phyloP scores from a whole-genome alignment of 2,888 invertebrate species.

The Syrphus vitripennis region DNA sequence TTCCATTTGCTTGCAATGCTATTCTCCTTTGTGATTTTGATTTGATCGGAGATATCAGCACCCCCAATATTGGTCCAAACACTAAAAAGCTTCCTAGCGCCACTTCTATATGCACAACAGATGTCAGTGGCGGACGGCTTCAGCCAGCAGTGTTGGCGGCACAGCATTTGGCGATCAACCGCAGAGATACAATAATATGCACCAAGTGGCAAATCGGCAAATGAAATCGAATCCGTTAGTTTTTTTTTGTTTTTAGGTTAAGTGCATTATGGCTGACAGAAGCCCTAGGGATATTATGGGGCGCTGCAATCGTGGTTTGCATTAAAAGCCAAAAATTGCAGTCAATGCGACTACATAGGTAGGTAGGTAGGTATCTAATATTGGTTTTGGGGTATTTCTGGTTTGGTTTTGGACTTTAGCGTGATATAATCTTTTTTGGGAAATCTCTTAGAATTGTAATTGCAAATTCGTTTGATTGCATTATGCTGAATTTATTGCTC shows the following conservation, averaged over 20 bases:
- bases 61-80: slow-evolving; percentile 22
- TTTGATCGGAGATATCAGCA: slow-evolving; percentile 64
- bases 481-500: slow-evolving; percentile 61
- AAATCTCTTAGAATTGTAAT: slow-evolving; percentile 63
- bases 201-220: slow-evolving; percentile 45
- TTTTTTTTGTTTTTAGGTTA: slow-evolving; percentile 52
- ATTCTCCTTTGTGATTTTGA: slow-evolving; percentile 50
- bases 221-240: slow-evolving; percentile 53
- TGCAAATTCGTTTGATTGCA: slow-evolving; percentile 68
- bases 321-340: background rate
- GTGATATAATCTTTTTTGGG: slow-evolving; percentile 50
- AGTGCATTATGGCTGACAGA: slow-evolving; percentile 65
- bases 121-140: background rate
- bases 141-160: background rate
- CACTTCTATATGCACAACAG: slow-evolving; percentile 34
- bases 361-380: background rate
- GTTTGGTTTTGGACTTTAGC: slow-evolving; percentile 23
- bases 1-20: slow-evolving; percentile 27
- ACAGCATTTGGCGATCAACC: slow-evolving; percentile 24
- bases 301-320: slow-evolving; percentile 41
- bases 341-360: no score
- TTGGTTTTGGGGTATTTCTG: slow-evolving; percentile 13
- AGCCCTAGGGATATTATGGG: slow-evolving; percentile 62
- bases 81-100: slow-evolving; percentile 57
- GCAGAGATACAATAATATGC: slow-evolving; percentile 44